phyloP scores from a whole-genome alignment of 1,140 invertebrate species.

The Pseudomyrmex gracilis region DNA sequence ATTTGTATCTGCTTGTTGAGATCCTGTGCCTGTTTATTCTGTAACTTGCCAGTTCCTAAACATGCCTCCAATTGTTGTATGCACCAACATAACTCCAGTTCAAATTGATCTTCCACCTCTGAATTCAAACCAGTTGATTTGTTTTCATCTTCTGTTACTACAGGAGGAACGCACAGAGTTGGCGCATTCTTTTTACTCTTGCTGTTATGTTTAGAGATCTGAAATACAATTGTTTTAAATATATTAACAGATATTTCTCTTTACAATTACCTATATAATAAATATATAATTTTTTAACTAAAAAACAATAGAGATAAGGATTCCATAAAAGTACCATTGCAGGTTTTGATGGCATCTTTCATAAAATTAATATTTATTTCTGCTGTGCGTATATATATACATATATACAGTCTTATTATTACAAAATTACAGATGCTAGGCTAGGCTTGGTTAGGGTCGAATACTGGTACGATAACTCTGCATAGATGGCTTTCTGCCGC shows the following conservation, averaged over 20 bases:
- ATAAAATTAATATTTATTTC: not conserved
- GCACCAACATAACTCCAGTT: constrained; percentile 91
- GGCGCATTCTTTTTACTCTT: not conserved
- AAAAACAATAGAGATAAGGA: not conserved
- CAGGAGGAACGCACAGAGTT: not conserved
- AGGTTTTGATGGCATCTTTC: constrained; percentile 60
- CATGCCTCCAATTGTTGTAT: constrained; percentile 89
- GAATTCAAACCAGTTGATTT: constrained; percentile 76
- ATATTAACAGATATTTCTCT: not conserved
- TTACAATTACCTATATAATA: not conserved
- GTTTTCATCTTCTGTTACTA: not conserved
- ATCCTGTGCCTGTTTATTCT: constrained; percentile 88
- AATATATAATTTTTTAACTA: not conserved
- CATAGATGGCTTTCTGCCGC: too few species aligned
- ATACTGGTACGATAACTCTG: too few species aligned
- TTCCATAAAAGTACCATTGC: constrained; percentile 27
- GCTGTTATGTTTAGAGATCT: constrained; percentile 28
- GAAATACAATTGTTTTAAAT: constrained; percentile 22
- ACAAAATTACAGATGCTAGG: not conserved
- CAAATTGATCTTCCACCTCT: constrained; percentile 89
- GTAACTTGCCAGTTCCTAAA: constrained; percentile 87
- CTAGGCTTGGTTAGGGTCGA: too few species aligned
- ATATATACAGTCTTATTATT: not conserved
- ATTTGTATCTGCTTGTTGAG: constrained; percentile 88
- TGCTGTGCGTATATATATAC: not conserved